Percentiles rank a stretch among this genome's conserved stretches.
These are phyloP conservation scores for Isichthys henryi DNA, from an alignment of 2,113 vertebrate species.

Conservation along the genomic window DNA sequence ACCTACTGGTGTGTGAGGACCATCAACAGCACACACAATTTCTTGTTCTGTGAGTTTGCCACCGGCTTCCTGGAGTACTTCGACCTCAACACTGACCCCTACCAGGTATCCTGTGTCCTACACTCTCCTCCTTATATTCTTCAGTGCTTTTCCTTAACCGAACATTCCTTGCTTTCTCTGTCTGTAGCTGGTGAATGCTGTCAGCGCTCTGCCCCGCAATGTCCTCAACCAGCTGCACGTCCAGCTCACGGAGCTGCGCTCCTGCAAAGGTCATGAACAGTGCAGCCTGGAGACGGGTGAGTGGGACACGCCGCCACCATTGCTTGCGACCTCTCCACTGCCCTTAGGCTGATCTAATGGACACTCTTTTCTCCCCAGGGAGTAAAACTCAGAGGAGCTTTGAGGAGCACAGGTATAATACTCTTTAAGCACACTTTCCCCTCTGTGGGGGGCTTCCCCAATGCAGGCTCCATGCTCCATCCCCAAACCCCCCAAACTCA, in stretches of 20 bases:
- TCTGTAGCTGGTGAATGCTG: constrained; percentile 79
- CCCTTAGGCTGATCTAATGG: background rate
- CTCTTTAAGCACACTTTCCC: background rate
- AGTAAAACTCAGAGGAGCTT: constrained; percentile 81
- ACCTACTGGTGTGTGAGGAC: constrained; percentile 96
- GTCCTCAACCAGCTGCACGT: constrained; percentile 81
- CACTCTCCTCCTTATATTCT: background rate
- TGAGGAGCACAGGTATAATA: constrained; percentile 83
- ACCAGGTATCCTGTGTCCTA: constrained; percentile 68
- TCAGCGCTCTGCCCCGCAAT: constrained; percentile 76
- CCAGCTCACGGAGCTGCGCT: constrained; percentile 84
- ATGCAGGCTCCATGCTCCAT: background rate
- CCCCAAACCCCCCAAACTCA: background rate
- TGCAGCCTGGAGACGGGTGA: constrained; percentile 86
- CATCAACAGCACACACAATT: constrained; percentile 95
- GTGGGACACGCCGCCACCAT: constrained; percentile 14
- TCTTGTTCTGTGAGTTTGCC: constrained; percentile 96
- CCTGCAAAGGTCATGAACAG: constrained; percentile 88
- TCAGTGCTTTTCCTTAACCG: background rate
- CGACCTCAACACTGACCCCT: constrained; percentile 89
- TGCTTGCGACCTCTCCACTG: background rate
- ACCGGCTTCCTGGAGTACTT: constrained; percentile 97
- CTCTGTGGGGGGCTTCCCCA: background rate
- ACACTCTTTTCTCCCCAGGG: constrained; percentile 58
- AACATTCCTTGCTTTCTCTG: constrained; percentile 19